Conservation (phyloP, 2,888 invertebrate species). For the Megaustenia siamemsis region DNA sequence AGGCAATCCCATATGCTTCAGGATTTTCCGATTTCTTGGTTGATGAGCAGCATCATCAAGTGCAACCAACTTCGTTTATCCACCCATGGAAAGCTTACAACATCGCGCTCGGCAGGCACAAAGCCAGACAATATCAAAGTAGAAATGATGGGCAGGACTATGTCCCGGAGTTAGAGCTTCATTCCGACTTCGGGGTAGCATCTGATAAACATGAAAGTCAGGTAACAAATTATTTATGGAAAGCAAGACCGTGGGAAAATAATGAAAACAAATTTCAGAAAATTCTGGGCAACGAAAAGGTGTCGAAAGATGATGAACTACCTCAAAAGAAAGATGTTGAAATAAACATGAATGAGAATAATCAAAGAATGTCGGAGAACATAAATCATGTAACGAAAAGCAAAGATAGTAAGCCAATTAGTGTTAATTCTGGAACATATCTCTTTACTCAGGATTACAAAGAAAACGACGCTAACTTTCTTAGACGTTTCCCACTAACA, state of each 20-base stretch:
- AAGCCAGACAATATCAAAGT: background rate
- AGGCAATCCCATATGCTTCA: background rate
- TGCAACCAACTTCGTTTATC: background rate
- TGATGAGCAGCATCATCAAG: background rate
- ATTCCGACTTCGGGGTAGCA: background rate
- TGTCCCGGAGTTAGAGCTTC: background rate
- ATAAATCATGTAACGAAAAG: background rate
- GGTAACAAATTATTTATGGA: constrained; percentile 21
- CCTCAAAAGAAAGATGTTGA: background rate
- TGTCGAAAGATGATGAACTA: background rate
- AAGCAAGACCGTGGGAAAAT: constrained; percentile 32
- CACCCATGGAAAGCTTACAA: constrained; percentile 45
- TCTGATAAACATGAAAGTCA: background rate
- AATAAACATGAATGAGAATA: background rate
- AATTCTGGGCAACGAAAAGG: background rate
- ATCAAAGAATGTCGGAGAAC: background rate
- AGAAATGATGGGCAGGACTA: background rate
- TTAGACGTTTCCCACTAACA: background rate
- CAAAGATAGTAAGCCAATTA: background rate
- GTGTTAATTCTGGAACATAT: background rate
- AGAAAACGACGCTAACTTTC: no score
- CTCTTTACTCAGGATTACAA: constrained; percentile 26
- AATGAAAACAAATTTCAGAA: background rate
- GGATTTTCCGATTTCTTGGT: background rate
- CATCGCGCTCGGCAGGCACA: constrained; percentile 26